Percentiles rank a stretch among this genome's conserved stretches.
phyloP scores from a whole-genome alignment of 1,140 invertebrate species.

The Elysia chlorotica region DNA sequence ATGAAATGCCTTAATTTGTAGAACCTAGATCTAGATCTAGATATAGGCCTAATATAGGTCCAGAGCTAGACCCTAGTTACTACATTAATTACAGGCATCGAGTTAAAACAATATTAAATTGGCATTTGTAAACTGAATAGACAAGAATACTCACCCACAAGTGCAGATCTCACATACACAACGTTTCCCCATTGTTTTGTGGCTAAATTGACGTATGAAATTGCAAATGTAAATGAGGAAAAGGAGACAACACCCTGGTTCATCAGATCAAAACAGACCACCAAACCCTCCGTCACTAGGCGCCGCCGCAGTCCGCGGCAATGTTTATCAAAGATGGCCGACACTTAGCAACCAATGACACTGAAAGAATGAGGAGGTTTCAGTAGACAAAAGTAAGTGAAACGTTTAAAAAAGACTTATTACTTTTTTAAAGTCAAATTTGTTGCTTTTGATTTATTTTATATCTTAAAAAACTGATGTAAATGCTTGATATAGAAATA shows the following conservation, averaged over 20 bases:
- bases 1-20: neutral
- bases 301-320: slow-evolving; percentile 10
- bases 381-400: neutral
- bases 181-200: slow-evolving; percentile 35
- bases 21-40: neutral
- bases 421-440: neutral
- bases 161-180: slow-evolving; percentile 60
- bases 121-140: neutral
- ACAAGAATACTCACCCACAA: slow-evolving; percentile 52
- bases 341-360: slow-evolving; percentile 29
- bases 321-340: slow-evolving; percentile 32
- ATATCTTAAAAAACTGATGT: neutral
- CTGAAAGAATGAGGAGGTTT: no score
- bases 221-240: neutral
- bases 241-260: neutral
- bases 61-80: no score
- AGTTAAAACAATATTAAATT: neutral
- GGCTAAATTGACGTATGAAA: neutral
- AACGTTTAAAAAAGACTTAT: neutral
- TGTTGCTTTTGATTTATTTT: neutral
- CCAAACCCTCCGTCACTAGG: neutral
- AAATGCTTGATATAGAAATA: neutral
- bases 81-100: neutral
- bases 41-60: no score
- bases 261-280: slow-evolving; percentile 15